These are phyloP conservation scores for Gibbula magus DNA, from an alignment of 2,888 invertebrate species.

Conservation along the genomic window DNA sequence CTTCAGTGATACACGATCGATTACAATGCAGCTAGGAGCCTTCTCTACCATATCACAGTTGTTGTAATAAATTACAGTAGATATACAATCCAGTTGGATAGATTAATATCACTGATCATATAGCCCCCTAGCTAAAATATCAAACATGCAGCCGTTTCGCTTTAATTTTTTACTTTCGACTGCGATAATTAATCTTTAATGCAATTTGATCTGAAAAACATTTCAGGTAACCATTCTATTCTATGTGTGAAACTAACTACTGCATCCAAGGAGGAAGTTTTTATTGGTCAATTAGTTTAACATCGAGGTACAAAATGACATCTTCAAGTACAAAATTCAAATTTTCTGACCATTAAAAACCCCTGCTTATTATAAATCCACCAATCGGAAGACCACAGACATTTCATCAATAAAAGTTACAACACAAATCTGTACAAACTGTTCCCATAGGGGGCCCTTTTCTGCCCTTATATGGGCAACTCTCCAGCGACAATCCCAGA, in stretches of 20 bases:
- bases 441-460: background rate
- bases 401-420: background rate
- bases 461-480: background rate
- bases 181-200: background rate
- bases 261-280: background rate
- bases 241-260: no score
- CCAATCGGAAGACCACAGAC: background rate
- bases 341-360: conserved; percentile 1
- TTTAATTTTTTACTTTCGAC: background rate
- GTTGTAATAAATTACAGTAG: conserved; percentile 20
- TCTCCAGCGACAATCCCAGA: background rate
- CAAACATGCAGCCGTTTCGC: background rate
- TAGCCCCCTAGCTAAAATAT: background rate
- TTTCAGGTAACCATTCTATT: no score
- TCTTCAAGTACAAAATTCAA: background rate
- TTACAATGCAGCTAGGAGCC: no score
- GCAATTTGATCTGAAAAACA: no score
- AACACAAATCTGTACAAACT: conserved; percentile 16
- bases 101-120: conserved; percentile 8
- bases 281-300: conserved; percentile 1
- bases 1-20: no score
- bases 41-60: background rate
- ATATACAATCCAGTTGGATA: conserved; percentile 10
- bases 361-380: background rate
- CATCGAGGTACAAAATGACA: background rate